A percentile compares a stretch with the other conserved stretches of the same genome.
phyloP scores from a whole-genome alignment of 2,113 vertebrate genomes.

The Toxotes chatareus region DNA sequence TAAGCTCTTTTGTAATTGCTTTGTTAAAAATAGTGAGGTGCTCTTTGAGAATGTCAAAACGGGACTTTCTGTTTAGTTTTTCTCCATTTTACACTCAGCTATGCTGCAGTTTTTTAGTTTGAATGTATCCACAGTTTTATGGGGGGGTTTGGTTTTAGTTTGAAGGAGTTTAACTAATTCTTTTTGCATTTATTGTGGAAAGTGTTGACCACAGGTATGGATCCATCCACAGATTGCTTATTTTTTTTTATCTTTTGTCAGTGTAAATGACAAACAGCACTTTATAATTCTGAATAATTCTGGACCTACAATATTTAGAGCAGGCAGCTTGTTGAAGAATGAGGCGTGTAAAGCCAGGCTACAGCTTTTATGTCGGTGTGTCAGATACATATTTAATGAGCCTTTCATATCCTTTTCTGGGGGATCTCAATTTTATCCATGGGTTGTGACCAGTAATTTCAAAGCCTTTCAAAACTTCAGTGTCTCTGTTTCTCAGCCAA shows the following conservation, averaged over 20 bases:
- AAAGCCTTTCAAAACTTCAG: too few species aligned
- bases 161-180: background rate
- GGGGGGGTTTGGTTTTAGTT: background rate
- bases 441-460: background rate
- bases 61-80: background rate
- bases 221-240: too few species aligned
- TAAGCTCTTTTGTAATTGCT: constrained; percentile 35
- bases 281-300: too few species aligned
- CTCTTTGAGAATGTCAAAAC: constrained; percentile 20
- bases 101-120: background rate
- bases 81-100: background rate
- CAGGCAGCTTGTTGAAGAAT: background rate
- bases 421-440: background rate
- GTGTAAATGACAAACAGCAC: background rate
- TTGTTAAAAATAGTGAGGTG: constrained; percentile 32
- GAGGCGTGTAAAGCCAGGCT: background rate
- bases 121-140: too few species aligned
- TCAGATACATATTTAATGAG: background rate
- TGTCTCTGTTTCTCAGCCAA: too few species aligned
- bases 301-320: background rate
- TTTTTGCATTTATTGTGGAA: background rate
- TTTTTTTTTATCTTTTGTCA: background rate
- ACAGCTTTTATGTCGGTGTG: background rate
- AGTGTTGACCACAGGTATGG: too few species aligned
- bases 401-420: background rate